Base-by-base conservation (phyloP, 2,888 invertebrate species). In the Coenonympha glycerion region DNA sequence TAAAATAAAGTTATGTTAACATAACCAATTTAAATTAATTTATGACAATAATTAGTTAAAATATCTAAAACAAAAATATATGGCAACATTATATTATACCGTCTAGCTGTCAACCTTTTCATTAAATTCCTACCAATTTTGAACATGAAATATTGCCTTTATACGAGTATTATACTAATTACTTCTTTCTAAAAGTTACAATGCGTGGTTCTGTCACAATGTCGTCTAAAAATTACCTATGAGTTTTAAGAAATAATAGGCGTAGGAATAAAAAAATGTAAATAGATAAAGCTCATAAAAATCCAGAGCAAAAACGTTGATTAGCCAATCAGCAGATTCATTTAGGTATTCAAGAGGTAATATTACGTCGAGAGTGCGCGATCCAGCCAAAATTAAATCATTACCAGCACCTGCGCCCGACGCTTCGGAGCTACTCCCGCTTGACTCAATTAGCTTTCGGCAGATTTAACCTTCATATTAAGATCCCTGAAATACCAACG, bases 301-400 rank as follows among this genome's bases (percentile, higher is more conserved):
- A 53, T 37, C 41, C 22, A 41, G 41, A 52, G 41, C 53, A 56
- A 58, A 56, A 56, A 58, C 54, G 37, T 58, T 61, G 63, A 69
- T 70, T 59, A 60, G 56, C 57, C 53, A 60, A 61, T 63, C 61
- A 61, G 60, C 59, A 58, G 61, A 67, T 68, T 69, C 68, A 73
- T 74, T 66, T 68, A 63, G 62, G 65, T 63, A 67, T 68, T 72
- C 64, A 63, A 65, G 65, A 63, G 64, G 62, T 65, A 68, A 72
- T 70, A 61, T 62, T 55, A 49, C 54, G 63, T 55, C 57, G 64
- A 54, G 66, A 63, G 66, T 65, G 63, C 64, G 58, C 66, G 64
- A 68, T 71, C 74, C 65, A 65, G 72, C 64, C 74, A 64, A 78
- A 78, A 83, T 83, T 78, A 79, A 81, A 79, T 71, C 79, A 73